Evolutionary conservation across 1,140 invertebrate species (phyloP).

Genomic region (Contarinia nasturtii): DNA sequence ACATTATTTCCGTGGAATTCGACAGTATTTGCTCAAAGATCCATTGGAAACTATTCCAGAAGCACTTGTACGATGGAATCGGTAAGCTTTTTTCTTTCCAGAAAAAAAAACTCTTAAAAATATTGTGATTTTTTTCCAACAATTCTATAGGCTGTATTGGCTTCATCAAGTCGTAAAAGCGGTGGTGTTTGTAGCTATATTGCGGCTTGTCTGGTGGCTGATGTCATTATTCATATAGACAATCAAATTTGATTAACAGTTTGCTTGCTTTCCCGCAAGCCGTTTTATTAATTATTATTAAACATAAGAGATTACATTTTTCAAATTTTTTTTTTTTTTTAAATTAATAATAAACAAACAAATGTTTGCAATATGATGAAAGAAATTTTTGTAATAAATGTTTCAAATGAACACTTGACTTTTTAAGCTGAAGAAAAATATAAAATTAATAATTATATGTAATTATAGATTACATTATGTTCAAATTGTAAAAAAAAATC

Average conservation of each 20-base stretch:
- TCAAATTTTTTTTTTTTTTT: neutral
- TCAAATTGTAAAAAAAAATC: too few species aligned
- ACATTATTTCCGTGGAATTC: slow-evolving; percentile 40
- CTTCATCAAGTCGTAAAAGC: slow-evolving; percentile 9
- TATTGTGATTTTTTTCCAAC: slow-evolving; percentile 3
- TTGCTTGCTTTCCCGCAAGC: neutral
- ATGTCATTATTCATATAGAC: neutral
- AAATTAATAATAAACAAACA: neutral
- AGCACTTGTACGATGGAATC: slow-evolving; percentile 34
- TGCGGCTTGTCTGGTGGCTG: neutral
- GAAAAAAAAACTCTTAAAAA: neutral
- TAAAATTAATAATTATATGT: too few species aligned
- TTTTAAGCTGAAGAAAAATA: too few species aligned
- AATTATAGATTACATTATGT: too few species aligned
- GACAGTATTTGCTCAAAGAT: slow-evolving; percentile 53
- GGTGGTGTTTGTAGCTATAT: neutral
- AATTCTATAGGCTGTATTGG: slow-evolving; percentile 10
- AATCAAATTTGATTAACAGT: neutral
- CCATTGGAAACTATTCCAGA: slow-evolving; percentile 37
- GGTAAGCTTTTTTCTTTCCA: slow-evolving; percentile 20
- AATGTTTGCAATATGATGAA: neutral
- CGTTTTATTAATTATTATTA: neutral
- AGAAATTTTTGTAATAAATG: neutral
- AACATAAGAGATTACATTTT: neutral
- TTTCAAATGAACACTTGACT: too few species aligned